These are phyloP conservation scores for Dufourea novaeangliae DNA, from an alignment of 1,140 invertebrate species.

Conservation along the genomic window DNA sequence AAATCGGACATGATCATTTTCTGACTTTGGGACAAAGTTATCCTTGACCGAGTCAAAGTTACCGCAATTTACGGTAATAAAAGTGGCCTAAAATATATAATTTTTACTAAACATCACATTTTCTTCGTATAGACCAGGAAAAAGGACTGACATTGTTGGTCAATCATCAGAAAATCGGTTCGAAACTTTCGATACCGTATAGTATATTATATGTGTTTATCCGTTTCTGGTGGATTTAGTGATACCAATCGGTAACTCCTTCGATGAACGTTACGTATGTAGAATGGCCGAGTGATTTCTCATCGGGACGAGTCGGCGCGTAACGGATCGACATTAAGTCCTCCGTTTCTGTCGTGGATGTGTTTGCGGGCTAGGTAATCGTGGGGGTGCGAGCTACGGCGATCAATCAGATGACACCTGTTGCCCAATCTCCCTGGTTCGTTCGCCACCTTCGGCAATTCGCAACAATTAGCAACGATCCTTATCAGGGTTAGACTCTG, in stretches of 20 bases:
- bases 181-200: not conserved
- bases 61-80: too few relatives aligned
- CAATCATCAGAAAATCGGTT: not conserved
- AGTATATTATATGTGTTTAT: too few relatives aligned
- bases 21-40: too few relatives aligned
- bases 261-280: not conserved
- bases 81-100: too few relatives aligned
- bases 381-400: constrained; percentile 74
- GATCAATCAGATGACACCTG: constrained; percentile 82
- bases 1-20: too few relatives aligned
- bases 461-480: constrained; percentile 80
- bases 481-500: constrained; percentile 75
- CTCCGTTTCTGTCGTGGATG: constrained; percentile 75
- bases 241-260: not conserved
- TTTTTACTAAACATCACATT: too few relatives aligned
- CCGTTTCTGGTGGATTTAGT: not conserved
- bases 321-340: constrained; percentile 75
- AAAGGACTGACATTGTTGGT: too few relatives aligned
- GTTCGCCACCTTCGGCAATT: constrained; percentile 79
- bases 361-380: constrained; percentile 80
- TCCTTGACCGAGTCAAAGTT: too few relatives aligned
- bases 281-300: constrained; percentile 48
- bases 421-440: constrained; percentile 78
- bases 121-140: too few relatives aligned
- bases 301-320: constrained; percentile 47